These are phyloP conservation scores for Archips crataeganus DNA, from an alignment of 2,888 invertebrate genomes.

Conservation along the genomic window DNA sequence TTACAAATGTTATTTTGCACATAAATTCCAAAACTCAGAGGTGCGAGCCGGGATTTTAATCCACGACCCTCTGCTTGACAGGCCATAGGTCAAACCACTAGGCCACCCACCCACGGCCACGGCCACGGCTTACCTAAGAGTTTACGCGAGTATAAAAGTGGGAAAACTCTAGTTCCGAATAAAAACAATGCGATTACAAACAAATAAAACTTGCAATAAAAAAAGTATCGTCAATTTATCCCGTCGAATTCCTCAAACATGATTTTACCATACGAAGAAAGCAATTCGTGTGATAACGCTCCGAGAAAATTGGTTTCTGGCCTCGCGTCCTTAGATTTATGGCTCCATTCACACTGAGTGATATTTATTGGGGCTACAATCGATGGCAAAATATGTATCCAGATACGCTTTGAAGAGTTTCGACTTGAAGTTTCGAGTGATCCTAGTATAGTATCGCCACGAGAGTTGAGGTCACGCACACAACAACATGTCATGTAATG, in stretches of 20 bases:
- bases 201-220: conserved; percentile 39
- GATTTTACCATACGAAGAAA: conserved; percentile 80
- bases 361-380: conserved; percentile 68
- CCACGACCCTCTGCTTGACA: no score
- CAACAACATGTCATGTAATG: no score
- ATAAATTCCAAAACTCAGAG: no score
- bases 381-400: conserved; percentile 36
- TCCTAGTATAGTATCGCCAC: no score
- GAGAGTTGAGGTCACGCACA: no score
- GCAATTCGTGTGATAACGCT: conserved; percentile 82
- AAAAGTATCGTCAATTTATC: conserved; percentile 56
- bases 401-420: conserved; percentile 4
- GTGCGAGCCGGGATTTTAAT: no score
- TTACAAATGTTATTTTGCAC: no score
- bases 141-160: no score
- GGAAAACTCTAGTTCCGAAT: no score
- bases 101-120: no score
- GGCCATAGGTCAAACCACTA: no score
- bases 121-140: no score
- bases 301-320: conserved; percentile 77
- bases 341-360: conserved; percentile 72
- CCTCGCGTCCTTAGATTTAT: conserved; percentile 78
- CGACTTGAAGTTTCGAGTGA: not conserved
- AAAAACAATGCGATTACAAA: conserved; percentile 35
- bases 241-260: conserved; percentile 70